Evolutionary conservation across 2,113 vertebrate species (phyloP).

Genomic region (Vulpes ferrilata): DNA sequence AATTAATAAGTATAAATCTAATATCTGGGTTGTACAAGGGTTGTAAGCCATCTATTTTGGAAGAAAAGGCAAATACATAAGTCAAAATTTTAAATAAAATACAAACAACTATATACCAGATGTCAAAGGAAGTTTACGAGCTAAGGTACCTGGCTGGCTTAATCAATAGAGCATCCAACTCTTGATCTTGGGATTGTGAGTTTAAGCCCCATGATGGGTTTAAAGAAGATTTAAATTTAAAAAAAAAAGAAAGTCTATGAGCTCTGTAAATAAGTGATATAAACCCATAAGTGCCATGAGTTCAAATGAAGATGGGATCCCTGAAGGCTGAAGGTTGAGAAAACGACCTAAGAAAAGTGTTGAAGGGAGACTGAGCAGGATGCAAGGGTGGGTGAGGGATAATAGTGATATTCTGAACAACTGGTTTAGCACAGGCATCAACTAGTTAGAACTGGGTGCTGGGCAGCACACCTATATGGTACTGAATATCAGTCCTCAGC

Average conservation of each 20-base stretch:
- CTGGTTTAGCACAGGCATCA: not conserved
- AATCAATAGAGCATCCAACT: not conserved
- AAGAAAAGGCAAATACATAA: not conserved
- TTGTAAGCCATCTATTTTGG: not conserved
- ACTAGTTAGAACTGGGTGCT: not conserved
- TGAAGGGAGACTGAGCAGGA: not conserved
- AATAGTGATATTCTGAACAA: not conserved
- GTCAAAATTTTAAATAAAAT: slow-evolving; percentile 1
- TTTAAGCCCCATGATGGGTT: not conserved
- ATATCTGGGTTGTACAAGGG: not conserved
- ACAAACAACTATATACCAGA: not conserved
- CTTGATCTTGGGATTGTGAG: not conserved
- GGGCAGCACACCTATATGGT: not conserved
- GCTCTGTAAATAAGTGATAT: not conserved
- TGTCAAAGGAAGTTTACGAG: not conserved
- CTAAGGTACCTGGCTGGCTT: not conserved
- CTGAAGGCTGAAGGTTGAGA: not conserved
- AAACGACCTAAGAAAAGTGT: not conserved
- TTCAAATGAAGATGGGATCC: slow-evolving; percentile 18
- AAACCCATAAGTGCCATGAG: not conserved
- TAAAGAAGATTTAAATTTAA: not conserved
- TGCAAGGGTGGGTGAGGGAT: not conserved
- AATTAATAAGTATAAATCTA: not conserved
- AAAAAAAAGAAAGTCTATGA: not conserved
- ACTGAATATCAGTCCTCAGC: not conserved